These are phyloP conservation scores for Perccottus glenii DNA, from an alignment of 2,113 vertebrate species.

Conservation along the genomic window DNA sequence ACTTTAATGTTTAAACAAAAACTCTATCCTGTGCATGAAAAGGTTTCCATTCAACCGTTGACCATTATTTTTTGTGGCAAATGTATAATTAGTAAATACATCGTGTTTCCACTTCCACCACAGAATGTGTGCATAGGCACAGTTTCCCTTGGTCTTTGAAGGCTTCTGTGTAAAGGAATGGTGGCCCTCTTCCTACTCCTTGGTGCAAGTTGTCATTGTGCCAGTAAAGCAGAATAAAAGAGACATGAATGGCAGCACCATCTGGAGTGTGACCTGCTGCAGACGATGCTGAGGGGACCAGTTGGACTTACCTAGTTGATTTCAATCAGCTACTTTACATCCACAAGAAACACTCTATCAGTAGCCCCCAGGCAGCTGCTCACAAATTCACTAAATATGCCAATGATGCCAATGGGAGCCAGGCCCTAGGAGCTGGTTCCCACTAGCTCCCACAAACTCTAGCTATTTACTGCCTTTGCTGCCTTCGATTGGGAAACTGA, in stretches of 20 bases:
- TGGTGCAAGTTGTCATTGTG: conserved; percentile 52
- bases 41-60: too few species aligned
- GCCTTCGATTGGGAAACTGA: conserved; percentile 33
- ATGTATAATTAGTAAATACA: background rate
- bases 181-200: background rate
- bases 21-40: too few species aligned
- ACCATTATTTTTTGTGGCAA: too few species aligned
- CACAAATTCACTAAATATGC: conserved; percentile 41
- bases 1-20: too few species aligned
- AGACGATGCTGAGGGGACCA: conserved; percentile 29
- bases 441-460: conserved; percentile 47
- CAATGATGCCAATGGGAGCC: conserved; percentile 43
- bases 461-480: conserved; percentile 45
- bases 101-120: conserved; percentile 24
- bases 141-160: conserved; percentile 3
- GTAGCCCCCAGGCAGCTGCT: conserved; percentile 45
- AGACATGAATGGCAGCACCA: conserved; percentile 58
- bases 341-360: conserved; percentile 56
- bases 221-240: conserved; percentile 62
- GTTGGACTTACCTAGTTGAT: conserved; percentile 59
- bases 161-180: conserved; percentile 16
- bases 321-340: conserved; percentile 67
- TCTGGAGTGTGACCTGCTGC: conserved; percentile 47
- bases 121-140: background rate
- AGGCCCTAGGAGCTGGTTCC: conserved; percentile 43